Base-by-base conservation (phyloP, 2,888 invertebrate genomes). In the Lithophane semibrunnea region DNA sequence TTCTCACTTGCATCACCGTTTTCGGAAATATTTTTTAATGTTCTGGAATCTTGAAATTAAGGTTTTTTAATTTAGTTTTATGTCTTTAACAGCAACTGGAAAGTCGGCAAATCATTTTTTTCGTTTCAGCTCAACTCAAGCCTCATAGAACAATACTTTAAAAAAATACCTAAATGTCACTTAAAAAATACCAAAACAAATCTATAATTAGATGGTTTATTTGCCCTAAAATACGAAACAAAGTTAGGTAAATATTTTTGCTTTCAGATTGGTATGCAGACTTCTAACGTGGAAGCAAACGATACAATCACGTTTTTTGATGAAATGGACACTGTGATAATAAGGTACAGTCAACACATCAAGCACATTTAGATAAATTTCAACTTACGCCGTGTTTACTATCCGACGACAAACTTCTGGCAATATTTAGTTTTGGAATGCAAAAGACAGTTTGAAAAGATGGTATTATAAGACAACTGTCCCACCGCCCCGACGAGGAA, bases 261-360 rank as follows among this genome's bases (percentile, higher is more conserved):
- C 12, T 83, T 84, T 60, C 71, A 85, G 85, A 84, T 86, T 60
- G 56, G 67, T 16, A 73, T 84, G 18, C 84, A 85, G 58, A 75
- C 56, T 52, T 61, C 60, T 3, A 13, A 63, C 12, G 71, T 64
- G 9, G 21, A 58, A 16, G 44, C 44, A n/a, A 72, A 70, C 10
- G 12, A 54, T 21, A 47, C 61, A 3, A 10, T 21, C 2, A 52
- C 7, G 5, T 86, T 80, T 64, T 80, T 84, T 37, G 37, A 75
- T 42, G 77, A 73, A 58, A 77, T 84, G 67, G 73, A 75, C 9
- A 84, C 73, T 10, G 74, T 85, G 0, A 80, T 75, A 47, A 58
- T 85, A 54, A 85, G 86, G 84, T 84, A 49, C 21, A 12, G 12
- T 68, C 16, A 24, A 37, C 37, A 58, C 10, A n/a, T 7, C 29